Percentiles rank a stretch among this genome's conserved stretches.
phyloP scores from a whole-genome alignment of 2,888 invertebrate species.

The Congeria kusceri region DNA sequence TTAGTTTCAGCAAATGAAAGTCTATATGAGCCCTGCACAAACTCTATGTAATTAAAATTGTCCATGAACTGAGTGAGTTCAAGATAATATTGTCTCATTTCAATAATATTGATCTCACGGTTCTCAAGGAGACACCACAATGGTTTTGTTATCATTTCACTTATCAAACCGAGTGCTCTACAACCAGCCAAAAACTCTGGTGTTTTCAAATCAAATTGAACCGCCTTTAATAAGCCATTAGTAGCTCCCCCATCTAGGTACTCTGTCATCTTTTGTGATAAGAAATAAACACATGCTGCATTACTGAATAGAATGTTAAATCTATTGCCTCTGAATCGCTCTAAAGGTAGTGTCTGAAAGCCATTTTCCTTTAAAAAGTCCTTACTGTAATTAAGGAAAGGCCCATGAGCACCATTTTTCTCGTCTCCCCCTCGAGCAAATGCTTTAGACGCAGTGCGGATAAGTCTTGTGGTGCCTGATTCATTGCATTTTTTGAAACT shows the following conservation, averaged over 20 bases:
- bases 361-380: constrained; percentile 22
- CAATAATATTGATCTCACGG: too few species aligned
- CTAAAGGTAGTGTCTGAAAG: constrained; percentile 24
- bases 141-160: constrained; percentile 37
- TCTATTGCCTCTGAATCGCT: constrained; percentile 49
- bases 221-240: constrained; percentile 34
- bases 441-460: constrained; percentile 35
- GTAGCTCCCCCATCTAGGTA: constrained; percentile 22
- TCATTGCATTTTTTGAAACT: constrained; percentile 20
- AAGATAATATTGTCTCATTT: too few species aligned
- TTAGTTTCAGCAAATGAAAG: too few species aligned
- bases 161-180: constrained; percentile 28
- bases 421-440: constrained; percentile 40
- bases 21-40: too few species aligned
- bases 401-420: constrained; percentile 36
- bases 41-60: too few species aligned
- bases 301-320: constrained; percentile 51
- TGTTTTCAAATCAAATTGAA: constrained; percentile 18
- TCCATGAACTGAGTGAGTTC: too few species aligned
- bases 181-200: constrained; percentile 31
- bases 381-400: constrained; percentile 19
- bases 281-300: constrained; percentile 32
- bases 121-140: constrained; percentile 16
- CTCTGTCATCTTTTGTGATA: constrained; percentile 25
- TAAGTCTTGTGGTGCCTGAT: constrained; percentile 22